These are phyloP conservation scores for Lithophane leautieri DNA, from an alignment of 2,888 invertebrate species.

Conservation along the genomic window DNA sequence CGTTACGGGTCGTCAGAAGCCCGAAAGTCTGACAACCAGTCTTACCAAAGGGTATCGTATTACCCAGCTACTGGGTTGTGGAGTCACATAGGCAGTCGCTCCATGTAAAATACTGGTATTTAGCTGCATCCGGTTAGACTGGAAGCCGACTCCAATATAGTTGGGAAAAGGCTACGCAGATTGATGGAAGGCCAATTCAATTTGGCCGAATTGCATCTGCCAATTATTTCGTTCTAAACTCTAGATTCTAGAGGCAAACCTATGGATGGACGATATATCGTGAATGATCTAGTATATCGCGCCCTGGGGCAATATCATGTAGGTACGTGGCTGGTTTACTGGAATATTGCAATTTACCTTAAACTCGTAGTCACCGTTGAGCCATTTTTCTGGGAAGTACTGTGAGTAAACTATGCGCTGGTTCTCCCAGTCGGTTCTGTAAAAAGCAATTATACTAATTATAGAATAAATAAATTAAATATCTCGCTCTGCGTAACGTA, in stretches of 20 bases:
- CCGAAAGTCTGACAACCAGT: too few relatives aligned
- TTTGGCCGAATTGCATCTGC: not conserved
- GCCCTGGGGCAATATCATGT: not conserved
- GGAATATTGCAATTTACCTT: conserved; percentile 74
- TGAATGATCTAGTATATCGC: not conserved
- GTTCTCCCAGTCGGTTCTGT: conserved; percentile 92
- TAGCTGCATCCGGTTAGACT: too few relatives aligned
- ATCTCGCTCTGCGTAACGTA: not conserved
- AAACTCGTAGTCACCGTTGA: conserved; percentile 91
- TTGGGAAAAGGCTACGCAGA: too few relatives aligned
- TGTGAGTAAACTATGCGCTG: conserved; percentile 94
- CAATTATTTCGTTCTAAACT: conserved; percentile 4
- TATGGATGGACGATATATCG: not conserved
- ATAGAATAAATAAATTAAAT: not conserved
- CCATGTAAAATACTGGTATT: too few relatives aligned
- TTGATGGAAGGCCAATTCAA: conserved; percentile 3
- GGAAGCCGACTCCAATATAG: too few relatives aligned
- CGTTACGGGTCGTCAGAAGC: too few relatives aligned
- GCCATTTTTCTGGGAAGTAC: conserved; percentile 95
- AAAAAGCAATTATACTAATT: conserved; percentile 62
- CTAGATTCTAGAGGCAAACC: not conserved
- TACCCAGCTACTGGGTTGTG: too few relatives aligned
- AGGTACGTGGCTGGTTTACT: not conserved
- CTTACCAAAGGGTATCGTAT: too few relatives aligned
- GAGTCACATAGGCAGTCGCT: too few relatives aligned